Evolutionary conservation across 2,888 invertebrate species (phyloP).

Genomic region (Loripinus fragilis): DNA sequence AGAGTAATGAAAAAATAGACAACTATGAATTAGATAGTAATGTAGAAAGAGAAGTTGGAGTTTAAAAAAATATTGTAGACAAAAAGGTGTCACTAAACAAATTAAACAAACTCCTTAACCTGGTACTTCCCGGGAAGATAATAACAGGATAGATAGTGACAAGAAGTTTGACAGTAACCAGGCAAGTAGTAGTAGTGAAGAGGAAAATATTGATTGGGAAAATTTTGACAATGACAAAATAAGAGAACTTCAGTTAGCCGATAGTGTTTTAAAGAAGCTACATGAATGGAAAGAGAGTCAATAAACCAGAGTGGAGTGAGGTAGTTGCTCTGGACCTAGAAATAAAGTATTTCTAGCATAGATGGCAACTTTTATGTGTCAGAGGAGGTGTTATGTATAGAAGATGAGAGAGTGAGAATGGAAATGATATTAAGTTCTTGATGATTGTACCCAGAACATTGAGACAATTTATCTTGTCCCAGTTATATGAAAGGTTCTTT

Average conservation of each 20-base stretch:
- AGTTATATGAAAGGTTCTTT: constrained; percentile 13
- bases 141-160: not conserved
- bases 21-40: no score
- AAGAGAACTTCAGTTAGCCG: not conserved
- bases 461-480: not conserved
- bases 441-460: not conserved
- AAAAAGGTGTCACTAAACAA: no score
- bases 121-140: not conserved
- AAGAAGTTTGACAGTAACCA: no score
- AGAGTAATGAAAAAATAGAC: no score
- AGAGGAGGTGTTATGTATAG: not conserved
- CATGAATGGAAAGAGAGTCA: not conserved
- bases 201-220: not conserved
- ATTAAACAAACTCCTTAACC: no score
- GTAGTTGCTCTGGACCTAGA: not conserved
- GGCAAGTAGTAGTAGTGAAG: not conserved
- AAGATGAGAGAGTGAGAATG: not conserved
- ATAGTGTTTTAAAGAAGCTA: not conserved
- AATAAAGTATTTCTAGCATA: constrained; percentile 10
- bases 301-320: constrained; percentile 7
- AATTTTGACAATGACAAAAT: not conserved
- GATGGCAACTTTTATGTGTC: not conserved
- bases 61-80: no score
- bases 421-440: not conserved
- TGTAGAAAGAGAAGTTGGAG: no score